Conservation (phyloP, 2,797 vertebrate genomes). For the Eutrigla gurnardus region DNA sequence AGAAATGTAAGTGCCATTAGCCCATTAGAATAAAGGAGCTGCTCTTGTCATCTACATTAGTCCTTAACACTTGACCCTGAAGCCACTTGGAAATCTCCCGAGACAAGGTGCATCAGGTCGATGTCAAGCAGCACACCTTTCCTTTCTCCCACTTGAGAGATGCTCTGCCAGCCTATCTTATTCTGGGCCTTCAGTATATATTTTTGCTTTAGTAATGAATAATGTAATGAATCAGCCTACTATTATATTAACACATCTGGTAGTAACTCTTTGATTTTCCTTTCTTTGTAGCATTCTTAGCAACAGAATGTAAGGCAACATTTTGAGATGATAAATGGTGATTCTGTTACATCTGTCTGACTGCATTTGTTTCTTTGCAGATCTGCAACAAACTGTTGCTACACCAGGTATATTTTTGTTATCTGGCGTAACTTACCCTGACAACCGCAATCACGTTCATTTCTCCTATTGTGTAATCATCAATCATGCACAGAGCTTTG, state of each 20-base stretch:
- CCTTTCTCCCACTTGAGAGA: constrained; percentile 32
- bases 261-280: background rate
- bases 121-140: constrained; percentile 31
- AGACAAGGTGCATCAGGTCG: constrained; percentile 15
- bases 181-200: constrained; percentile 13
- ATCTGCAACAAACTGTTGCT: background rate
- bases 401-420: background rate
- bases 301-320: background rate
- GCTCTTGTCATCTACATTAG: constrained; percentile 42
- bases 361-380: background rate
- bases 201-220: constrained; percentile 16
- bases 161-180: background rate
- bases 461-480: no score
- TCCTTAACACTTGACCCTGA: constrained; percentile 52
- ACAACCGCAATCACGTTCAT: no score
- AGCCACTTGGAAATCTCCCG: constrained; percentile 44
- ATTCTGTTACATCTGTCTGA: background rate
- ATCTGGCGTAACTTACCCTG: no score
- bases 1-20: constrained; percentile 55
- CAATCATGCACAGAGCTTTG: no score
- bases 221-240: background rate
- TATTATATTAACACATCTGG: constrained; percentile 19
- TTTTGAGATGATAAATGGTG: background rate
- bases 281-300: constrained; percentile 4
- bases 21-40: constrained; percentile 44